These are phyloP conservation scores for Myotis findleyi DNA, from an alignment of 2,797 vertebrate genomes.

Conservation along the genomic window DNA sequence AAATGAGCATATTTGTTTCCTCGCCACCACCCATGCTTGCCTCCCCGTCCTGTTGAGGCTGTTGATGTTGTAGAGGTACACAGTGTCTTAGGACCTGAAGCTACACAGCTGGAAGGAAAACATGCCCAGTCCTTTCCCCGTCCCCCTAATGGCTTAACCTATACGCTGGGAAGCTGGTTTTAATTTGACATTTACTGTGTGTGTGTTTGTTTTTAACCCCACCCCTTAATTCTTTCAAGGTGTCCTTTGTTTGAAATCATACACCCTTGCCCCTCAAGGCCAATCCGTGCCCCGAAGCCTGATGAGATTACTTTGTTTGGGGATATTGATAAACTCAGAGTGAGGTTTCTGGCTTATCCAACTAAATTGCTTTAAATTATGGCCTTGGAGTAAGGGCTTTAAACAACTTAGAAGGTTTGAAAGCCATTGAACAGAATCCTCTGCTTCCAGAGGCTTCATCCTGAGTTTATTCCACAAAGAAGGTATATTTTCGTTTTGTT, in stretches of 20 bases:
- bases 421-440: constrained; percentile 3
- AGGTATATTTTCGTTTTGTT: neutral
- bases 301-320: constrained; percentile 67
- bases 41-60: neutral
- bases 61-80: constrained; percentile 18
- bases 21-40: neutral
- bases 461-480: constrained; percentile 12
- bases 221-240: constrained; percentile 64
- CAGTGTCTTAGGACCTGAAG: neutral
- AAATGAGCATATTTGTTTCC: neutral
- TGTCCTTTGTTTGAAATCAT: constrained; percentile 66
- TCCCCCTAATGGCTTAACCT: neutral
- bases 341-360: constrained; percentile 58
- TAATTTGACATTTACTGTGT: constrained; percentile 63
- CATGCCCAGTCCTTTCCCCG: neutral
- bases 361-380: constrained; percentile 66
- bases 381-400: constrained; percentile 9
- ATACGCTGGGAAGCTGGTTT: constrained; percentile 67
- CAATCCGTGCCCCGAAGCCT: constrained; percentile 45
- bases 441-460: constrained; percentile 17
- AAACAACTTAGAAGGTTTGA: constrained; percentile 36
- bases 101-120: constrained; percentile 45
- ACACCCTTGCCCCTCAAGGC: neutral
- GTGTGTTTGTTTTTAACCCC: constrained; percentile 54
- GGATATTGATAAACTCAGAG: constrained; percentile 67